A percentile compares a stretch with the other conserved stretches of the same genome.
Evolutionary conservation across 35 echinoderm and acorn worm species (phyloP).

Genomic region (Strongylocentrotus purpuratus): DNA sequence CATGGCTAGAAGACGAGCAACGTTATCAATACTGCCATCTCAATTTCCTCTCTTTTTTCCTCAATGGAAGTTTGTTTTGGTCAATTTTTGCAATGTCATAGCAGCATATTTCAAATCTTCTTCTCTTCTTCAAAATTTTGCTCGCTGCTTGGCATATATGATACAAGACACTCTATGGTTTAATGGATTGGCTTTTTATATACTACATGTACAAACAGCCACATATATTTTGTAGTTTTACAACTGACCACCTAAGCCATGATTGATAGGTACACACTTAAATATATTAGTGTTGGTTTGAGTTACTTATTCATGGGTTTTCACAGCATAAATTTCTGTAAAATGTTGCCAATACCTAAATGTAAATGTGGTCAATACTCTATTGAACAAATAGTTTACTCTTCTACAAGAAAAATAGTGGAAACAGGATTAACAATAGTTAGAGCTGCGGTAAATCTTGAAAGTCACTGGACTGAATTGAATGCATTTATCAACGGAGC

Average conservation of each 20-base stretch:
- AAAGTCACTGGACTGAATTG: background rate
- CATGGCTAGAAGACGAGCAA: background rate
- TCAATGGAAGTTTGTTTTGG: background rate
- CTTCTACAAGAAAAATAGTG: background rate
- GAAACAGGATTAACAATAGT: background rate
- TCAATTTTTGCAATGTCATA: background rate
- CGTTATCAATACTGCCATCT: constrained; percentile 2
- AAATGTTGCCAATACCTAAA: background rate
- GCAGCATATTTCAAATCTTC: background rate
- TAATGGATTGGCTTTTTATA: background rate
- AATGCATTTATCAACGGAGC: background rate
- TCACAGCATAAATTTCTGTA: background rate
- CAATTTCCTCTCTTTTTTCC: background rate
- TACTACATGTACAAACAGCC: no score
- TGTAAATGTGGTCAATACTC: no score
- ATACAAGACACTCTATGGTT: background rate
- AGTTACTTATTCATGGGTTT: background rate
- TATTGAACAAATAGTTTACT: no score
- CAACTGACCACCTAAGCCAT: no score
- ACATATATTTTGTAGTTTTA: no score
- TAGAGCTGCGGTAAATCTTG: background rate
- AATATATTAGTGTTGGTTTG: background rate
- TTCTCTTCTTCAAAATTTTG: background rate
- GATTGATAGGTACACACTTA: background rate
- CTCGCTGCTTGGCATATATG: background rate